These are phyloP conservation scores for Marronus borbonicus DNA, from an alignment of 2,888 invertebrate species.

Conservation along the genomic window DNA sequence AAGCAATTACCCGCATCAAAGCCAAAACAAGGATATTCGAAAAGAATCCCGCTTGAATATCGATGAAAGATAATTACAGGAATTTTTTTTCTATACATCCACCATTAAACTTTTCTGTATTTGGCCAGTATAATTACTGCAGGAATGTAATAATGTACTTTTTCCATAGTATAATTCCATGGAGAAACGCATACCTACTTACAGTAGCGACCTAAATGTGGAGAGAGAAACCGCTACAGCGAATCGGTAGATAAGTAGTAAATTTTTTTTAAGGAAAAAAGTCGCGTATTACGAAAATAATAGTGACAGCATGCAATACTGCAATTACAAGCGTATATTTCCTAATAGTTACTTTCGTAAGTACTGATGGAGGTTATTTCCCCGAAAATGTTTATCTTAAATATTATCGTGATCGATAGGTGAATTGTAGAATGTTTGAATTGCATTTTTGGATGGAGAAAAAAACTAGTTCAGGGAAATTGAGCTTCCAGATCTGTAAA, in stretches of 20 bases:
- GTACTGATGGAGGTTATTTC: background rate
- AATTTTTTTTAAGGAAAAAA: background rate
- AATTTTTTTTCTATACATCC: background rate
- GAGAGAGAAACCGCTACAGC: background rate
- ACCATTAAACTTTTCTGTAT: background rate
- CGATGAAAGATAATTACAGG: constrained; percentile 1
- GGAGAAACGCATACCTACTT: constrained; percentile 28
- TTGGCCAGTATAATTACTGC: constrained; percentile 3
- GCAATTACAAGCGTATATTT: background rate
- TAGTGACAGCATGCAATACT: background rate
- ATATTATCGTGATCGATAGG: background rate
- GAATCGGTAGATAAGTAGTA: background rate
- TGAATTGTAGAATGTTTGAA: background rate
- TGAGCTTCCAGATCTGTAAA: no score
- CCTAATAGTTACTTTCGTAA: background rate
- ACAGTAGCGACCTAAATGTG: constrained; percentile 2
- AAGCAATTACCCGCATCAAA: no score
- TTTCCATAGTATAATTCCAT: constrained; percentile 10
- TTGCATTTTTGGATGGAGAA: no score
- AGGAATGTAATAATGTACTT: constrained; percentile 19
- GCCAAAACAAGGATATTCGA: background rate
- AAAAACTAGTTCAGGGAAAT: no score
- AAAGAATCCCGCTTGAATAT: background rate
- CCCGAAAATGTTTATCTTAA: background rate
- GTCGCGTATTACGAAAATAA: background rate